Percentiles rank a stretch among this genome's conserved stretches.
Conservation (phyloP, 1,140 invertebrate genomes). For the Lucilia sericata region DNA sequence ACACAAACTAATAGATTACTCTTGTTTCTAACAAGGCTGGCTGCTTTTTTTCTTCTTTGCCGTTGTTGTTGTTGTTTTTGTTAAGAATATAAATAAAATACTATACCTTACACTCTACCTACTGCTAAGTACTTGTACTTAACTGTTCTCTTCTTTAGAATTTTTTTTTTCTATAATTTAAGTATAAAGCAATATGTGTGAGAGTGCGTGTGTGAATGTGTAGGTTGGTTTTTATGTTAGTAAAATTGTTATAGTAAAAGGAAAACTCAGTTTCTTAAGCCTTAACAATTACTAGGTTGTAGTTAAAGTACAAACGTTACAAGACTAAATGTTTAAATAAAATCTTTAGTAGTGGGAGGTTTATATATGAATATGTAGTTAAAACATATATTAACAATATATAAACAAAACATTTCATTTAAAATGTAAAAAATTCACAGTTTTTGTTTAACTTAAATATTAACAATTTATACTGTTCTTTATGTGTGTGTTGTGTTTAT, state of each 20-base stretch:
- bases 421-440: constrained; percentile 17
- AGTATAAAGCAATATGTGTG: not conserved
- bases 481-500: not conserved
- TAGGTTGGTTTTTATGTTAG: too few species aligned
- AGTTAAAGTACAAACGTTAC: not conserved
- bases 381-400: not conserved
- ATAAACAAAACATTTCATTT: constrained; percentile 19
- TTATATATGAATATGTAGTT: not conserved
- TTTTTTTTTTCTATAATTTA: too few species aligned
- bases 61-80: too few species aligned
- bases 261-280: not conserved
- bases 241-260: too few species aligned
- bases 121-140: too few species aligned
- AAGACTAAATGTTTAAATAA: not conserved
- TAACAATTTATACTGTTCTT: too few species aligned
- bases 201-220: not conserved
- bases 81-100: too few species aligned
- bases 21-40: not conserved
- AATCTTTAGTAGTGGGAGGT: not conserved
- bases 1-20: not conserved
- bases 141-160: too few species aligned
- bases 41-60: too few species aligned
- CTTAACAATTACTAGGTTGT: not conserved
- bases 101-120: too few species aligned
- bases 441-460: not conserved